Evolutionary conservation across 2,888 invertebrate genomes (phyloP).

Genomic region (Mythimna impura): DNA sequence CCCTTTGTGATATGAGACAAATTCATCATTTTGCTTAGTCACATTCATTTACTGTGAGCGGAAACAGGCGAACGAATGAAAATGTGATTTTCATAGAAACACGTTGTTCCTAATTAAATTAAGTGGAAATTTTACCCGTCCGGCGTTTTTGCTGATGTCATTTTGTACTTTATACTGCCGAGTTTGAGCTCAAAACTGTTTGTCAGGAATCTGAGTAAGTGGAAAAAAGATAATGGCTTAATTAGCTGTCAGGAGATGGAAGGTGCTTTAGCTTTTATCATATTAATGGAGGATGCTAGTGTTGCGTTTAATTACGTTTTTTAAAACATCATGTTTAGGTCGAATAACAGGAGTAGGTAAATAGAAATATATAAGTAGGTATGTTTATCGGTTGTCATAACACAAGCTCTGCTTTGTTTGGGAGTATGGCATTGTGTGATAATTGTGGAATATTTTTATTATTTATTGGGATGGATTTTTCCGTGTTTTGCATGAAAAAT

Average conservation of each 20-base stretch:
- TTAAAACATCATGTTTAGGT: slow-evolving; percentile 25
- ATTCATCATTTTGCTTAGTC: slow-evolving; percentile 14
- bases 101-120: slow-evolving; percentile 62
- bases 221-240: slow-evolving; percentile 65
- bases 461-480: too few relatives aligned
- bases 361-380: background rate
- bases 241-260: slow-evolving; percentile 60
- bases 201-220: slow-evolving; percentile 49
- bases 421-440: too few relatives aligned
- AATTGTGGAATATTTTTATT: too few relatives aligned
- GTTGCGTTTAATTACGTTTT: slow-evolving; percentile 37
- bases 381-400: too few relatives aligned
- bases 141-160: slow-evolving; percentile 38
- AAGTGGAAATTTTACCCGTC: slow-evolving; percentile 50
- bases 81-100: slow-evolving; percentile 52
- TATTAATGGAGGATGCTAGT: slow-evolving; percentile 40
- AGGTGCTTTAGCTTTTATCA: slow-evolving; percentile 52
- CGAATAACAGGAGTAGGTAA: slow-evolving; percentile 6
- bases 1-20: too few relatives aligned
- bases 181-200: slow-evolving; percentile 52
- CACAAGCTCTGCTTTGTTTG: too few relatives aligned
- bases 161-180: slow-evolving; percentile 52
- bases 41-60: slow-evolving; percentile 31
- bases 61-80: slow-evolving; percentile 35
- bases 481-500: too few relatives aligned